Conservation (phyloP, 2,113 vertebrate species). For the Ammospiza nelsoni region DNA sequence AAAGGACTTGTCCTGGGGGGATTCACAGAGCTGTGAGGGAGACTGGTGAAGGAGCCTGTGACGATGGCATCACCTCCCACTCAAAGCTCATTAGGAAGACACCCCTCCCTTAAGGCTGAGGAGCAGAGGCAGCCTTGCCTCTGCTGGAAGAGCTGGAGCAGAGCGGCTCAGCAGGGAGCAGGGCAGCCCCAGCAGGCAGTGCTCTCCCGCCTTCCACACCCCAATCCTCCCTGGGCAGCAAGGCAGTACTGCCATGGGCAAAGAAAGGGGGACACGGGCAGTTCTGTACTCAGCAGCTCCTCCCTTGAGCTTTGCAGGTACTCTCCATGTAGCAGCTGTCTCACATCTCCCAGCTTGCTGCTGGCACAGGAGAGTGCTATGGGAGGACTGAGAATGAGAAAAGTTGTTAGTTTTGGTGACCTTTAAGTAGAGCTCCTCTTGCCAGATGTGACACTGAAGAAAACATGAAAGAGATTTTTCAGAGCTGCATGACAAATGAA, state of each 20-base stretch:
- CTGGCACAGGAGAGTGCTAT: not conserved
- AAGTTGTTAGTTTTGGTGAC: not conserved
- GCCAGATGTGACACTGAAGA: not conserved
- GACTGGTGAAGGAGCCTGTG: rapidly evolving
- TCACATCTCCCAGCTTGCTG: not conserved
- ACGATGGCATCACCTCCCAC: not conserved
- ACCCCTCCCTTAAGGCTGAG: not conserved
- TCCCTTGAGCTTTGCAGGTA: not conserved
- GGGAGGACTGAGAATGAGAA: not conserved
- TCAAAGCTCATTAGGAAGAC: not conserved
- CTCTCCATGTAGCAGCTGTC: not conserved
- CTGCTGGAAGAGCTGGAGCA: not conserved
- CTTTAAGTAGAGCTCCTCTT: not conserved
- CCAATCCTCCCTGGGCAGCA: not conserved
- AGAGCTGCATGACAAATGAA: not conserved
- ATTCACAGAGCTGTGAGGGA: not conserved
- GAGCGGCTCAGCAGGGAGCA: not conserved
- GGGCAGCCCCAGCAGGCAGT: not conserved
- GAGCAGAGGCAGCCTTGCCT: not conserved
- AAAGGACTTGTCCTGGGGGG: not conserved
- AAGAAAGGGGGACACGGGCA: not conserved
- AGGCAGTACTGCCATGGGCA: not conserved
- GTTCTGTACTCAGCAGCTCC: not conserved
- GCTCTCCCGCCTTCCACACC: not conserved
- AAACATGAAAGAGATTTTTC: not conserved